These are phyloP conservation scores for Merops nubicus DNA, from an alignment of 2,113 vertebrate species.

Conservation along the genomic window DNA sequence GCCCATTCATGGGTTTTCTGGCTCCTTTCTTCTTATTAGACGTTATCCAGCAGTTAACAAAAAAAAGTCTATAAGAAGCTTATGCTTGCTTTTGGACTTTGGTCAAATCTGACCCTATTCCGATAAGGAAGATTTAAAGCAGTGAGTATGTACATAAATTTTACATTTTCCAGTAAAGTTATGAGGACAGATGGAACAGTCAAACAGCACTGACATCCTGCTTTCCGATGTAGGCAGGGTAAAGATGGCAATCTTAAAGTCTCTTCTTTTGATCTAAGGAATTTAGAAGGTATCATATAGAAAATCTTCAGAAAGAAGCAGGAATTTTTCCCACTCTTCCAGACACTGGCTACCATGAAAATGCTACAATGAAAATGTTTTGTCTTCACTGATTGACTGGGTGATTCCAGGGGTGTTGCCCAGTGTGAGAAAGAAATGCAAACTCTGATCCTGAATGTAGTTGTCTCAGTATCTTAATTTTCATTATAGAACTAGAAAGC, in stretches of 20 bases:
- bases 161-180: not conserved
- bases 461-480: not conserved
- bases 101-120: not conserved
- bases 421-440: not conserved
- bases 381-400: not conserved
- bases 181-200: not conserved
- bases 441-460: not conserved
- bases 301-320: not conserved
- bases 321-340: not conserved
- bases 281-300: not conserved
- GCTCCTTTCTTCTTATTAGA: not conserved
- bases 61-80: not conserved
- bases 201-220: not conserved
- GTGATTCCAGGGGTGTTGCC: not conserved
- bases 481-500: not conserved
- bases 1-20: not conserved
- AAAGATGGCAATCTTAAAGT: not conserved
- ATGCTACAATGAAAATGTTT: not conserved
- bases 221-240: not conserved
- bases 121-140: slow-evolving; percentile 29
- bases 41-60: not conserved
- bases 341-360: not conserved
- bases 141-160: not conserved
- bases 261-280: not conserved
- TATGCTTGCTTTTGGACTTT: not conserved